A percentile compares a stretch with the other conserved stretches of the same genome.
phyloP scores from a whole-genome alignment of 2,113 vertebrate species.

The Larimichthys polyactis region DNA sequence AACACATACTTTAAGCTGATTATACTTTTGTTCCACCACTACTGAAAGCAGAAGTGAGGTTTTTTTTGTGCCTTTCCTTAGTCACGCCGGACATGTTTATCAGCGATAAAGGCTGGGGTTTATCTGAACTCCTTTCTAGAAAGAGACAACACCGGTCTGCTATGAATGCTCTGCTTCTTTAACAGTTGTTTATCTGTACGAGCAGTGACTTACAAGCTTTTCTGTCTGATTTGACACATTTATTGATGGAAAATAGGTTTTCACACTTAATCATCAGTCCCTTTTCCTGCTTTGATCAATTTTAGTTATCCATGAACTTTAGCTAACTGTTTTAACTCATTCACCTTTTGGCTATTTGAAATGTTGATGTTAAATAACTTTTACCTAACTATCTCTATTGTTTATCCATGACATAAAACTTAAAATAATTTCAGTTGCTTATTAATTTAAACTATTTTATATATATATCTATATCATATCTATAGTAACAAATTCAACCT shows the following conservation, averaged over 20 bases:
- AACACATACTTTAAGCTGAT: neutral
- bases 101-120: conserved; percentile 16
- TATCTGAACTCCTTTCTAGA: neutral
- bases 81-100: neutral
- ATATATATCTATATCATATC: no score
- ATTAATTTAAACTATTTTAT: no score
- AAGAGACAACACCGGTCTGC: neutral
- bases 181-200: neutral
- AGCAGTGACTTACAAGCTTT: neutral
- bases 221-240: neutral
- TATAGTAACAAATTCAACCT: no score
- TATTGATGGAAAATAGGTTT: no score
- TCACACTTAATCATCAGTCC: no score
- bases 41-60: conserved; percentile 46
- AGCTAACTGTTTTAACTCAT: no score
- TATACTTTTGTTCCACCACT: neutral
- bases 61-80: conserved; percentile 13
- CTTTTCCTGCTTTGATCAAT: no score
- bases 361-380: no score
- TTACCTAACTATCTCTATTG: neutral
- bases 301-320: no score
- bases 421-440: no score
- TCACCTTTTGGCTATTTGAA: neutral
- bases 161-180: neutral
- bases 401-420: neutral